Conservation (phyloP, 2,113 vertebrate genomes). For the Parotia lawesii region DNA sequence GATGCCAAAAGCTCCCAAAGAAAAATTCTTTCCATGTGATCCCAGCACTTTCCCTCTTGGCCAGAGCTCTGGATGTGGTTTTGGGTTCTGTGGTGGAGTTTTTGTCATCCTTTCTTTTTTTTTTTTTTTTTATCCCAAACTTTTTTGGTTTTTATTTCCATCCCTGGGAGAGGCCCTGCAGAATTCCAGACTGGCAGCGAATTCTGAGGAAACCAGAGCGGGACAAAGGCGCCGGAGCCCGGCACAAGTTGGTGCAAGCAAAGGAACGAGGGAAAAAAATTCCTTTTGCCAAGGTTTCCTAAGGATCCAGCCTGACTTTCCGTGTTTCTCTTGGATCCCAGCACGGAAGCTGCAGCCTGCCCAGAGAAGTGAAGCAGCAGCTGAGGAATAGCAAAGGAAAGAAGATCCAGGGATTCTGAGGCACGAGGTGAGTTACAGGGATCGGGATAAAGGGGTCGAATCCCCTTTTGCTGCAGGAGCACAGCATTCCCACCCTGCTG, state of each 20-base stretch:
- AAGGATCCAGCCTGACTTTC: not conserved
- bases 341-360: not conserved
- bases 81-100: not conserved
- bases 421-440: not conserved
- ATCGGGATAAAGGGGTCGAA: no score
- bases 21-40: conserved; percentile 38
- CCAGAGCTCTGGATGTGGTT: not conserved
- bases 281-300: not conserved
- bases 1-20: not conserved
- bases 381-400: not conserved
- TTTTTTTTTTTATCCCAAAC: not conserved
- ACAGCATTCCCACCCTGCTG: not conserved
- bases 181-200: not conserved
- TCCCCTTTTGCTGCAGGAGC: not conserved
- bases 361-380: not conserved
- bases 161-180: not conserved
- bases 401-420: not conserved
- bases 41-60: conserved; percentile 12
- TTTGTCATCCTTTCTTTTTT: not conserved
- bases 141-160: not conserved
- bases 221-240: not conserved
- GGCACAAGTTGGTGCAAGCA: not conserved
- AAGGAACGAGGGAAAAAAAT: not conserved
- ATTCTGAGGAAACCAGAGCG: not conserved
- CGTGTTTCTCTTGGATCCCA: conserved; percentile 55